These are phyloP conservation scores for Tridacna gigas DNA, from an alignment of 2,888 invertebrate species.

Conservation along the genomic window DNA sequence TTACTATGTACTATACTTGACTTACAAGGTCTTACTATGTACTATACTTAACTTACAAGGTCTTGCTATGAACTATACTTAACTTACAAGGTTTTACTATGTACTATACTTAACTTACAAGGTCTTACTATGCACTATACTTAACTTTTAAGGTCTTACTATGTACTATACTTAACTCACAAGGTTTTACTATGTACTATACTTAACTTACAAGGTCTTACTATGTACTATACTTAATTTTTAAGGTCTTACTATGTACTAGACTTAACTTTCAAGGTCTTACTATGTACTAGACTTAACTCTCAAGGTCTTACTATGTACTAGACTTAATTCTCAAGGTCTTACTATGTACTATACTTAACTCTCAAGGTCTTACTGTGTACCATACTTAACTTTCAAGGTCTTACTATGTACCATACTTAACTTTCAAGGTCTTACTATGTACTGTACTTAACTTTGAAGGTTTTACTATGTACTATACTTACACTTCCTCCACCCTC, in stretches of 20 bases:
- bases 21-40: too few relatives aligned
- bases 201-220: slow-evolving; percentile 19
- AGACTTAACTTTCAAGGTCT: slow-evolving; percentile 16
- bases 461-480: too few relatives aligned
- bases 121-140: too few relatives aligned
- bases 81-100: slow-evolving; percentile 14
- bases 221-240: slow-evolving; percentile 3
- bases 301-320: too few relatives aligned
- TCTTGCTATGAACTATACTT: background rate
- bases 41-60: slow-evolving; percentile 19
- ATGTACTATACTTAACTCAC: slow-evolving; percentile 6
- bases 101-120: slow-evolving; percentile 13
- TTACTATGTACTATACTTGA: background rate
- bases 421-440: slow-evolving; percentile 16
- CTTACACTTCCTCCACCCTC: slow-evolving; percentile 70
- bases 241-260: too few relatives aligned
- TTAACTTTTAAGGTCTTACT: slow-evolving; percentile 19
- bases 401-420: too few relatives aligned
- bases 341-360: background rate
- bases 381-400: slow-evolving; percentile 13
- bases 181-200: too few relatives aligned
- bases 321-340: slow-evolving; percentile 15
- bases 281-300: background rate
- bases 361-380: too few relatives aligned
- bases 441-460: too few relatives aligned